Evolutionary conservation across 1,140 invertebrate genomes (phyloP).

Genomic region (Andricus grossulariae): DNA sequence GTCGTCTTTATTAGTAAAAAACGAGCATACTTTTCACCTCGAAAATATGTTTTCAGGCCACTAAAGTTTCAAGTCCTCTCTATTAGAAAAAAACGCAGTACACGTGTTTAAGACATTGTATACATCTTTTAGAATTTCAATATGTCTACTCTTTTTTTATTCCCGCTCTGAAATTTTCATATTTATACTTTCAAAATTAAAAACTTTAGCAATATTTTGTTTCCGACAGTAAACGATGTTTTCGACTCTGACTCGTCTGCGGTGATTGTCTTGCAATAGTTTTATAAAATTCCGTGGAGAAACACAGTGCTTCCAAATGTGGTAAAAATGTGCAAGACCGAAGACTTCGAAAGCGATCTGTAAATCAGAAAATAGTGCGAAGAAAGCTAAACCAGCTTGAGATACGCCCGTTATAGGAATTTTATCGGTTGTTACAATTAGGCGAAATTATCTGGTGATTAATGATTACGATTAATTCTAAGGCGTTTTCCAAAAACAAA

Average conservation of each 20-base stretch:
- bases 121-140: too few relatives aligned
- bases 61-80: neutral
- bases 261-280: constrained; percentile 14
- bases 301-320: constrained; percentile 66
- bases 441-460: constrained; percentile 35
- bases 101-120: too few relatives aligned
- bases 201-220: constrained; percentile 13
- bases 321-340: constrained; percentile 53
- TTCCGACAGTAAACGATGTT: neutral
- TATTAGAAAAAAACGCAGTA: neutral
- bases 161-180: neutral
- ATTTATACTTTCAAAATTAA: neutral
- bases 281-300: constrained; percentile 25
- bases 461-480: constrained; percentile 14
- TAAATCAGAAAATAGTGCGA: constrained; percentile 29
- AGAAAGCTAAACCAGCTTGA: constrained; percentile 36
- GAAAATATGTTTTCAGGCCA: neutral
- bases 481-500: constrained; percentile 9
- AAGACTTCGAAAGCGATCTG: constrained; percentile 26
- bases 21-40: neutral
- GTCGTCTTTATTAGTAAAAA: neutral
- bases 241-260: constrained; percentile 11
- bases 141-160: neutral
- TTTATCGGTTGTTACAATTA: constrained; percentile 61
- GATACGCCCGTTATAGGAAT: constrained; percentile 51